A percentile compares a stretch with the other conserved stretches of the same genome.
Conservation (phyloP, 2,888 invertebrate species). For the Rhagonycha fulva region DNA sequence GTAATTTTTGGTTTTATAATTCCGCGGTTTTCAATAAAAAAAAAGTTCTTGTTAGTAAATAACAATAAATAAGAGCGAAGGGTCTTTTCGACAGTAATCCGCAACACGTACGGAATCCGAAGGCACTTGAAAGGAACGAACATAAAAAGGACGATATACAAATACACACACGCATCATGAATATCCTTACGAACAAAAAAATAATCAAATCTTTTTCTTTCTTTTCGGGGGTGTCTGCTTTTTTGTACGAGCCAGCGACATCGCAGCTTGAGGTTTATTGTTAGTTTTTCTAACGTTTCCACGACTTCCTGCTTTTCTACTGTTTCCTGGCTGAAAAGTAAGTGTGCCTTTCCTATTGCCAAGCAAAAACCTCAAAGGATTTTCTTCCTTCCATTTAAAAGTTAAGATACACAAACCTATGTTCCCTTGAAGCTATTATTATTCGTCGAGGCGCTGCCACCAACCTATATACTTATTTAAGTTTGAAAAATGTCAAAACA, state of each 20-base stretch:
- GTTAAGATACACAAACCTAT: not conserved
- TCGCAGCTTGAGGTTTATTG: slow-evolving; percentile 43
- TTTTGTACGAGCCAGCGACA: slow-evolving; percentile 40
- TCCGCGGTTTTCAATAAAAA: not conserved
- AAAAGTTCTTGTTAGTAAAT: not conserved
- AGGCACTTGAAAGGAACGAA: slow-evolving; percentile 11
- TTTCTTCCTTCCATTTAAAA: not conserved
- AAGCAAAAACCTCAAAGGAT: not conserved
- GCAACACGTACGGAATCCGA: slow-evolving; percentile 18
- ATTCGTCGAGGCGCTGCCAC: not conserved
- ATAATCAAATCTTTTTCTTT: slow-evolving; percentile 39
- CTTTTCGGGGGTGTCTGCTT: slow-evolving; percentile 34
- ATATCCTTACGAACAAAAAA: slow-evolving; percentile 29
- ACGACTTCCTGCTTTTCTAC: slow-evolving; percentile 40
- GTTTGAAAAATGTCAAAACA: not conserved
- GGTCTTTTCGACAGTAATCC: slow-evolving; percentile 13
- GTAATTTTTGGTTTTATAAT: not conserved
- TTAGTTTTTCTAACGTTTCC: slow-evolving; percentile 43
- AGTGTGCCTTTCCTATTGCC: slow-evolving; percentile 10
- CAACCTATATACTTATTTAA: not conserved
- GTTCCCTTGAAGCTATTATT: not conserved
- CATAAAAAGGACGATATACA: slow-evolving; percentile 37
- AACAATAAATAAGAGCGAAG: not conserved
- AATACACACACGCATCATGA: slow-evolving; percentile 35
- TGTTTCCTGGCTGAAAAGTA: slow-evolving; percentile 41